Base-by-base conservation (phyloP, 2,113 vertebrate genomes). In the Triplophysa siluroides region DNA sequence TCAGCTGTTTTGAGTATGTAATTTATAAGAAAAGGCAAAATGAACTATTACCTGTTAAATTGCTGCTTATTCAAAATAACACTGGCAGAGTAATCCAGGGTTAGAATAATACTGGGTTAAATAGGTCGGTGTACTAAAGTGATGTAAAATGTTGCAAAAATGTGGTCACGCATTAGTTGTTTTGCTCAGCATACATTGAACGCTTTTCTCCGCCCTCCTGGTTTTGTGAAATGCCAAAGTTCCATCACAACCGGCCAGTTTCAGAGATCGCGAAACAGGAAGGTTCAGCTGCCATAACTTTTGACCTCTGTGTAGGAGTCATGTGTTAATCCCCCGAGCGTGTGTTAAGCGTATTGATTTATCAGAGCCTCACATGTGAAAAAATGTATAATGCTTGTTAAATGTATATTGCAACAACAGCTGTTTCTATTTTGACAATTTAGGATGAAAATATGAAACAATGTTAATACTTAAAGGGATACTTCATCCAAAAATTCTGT, bases 271-370 rank as follows among this genome's bases (percentile, higher is more conserved):
- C 16, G 12, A 69, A 72, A 21, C 23, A 45, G 72, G 70, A 75
- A 80, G 63, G 72, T 83, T 67, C 38, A 73, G 79, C 54, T 76
- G 21, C 33, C 56, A 2, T 69, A 52, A 78, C 64, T 65, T 67
- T 78, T 81, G 79, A 81, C 83, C 75, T 74, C 24, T 65, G 54
- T 64, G 33, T 60, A 2, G 14, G 33, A 78, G 26, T 64, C 50
- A 45, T 63, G 67, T 50, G 52, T 68, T 74, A 65, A 26, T 43
- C 62, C 68, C 68, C 38, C 71, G 33, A 33, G 52, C 72, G 54
- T 56, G 75, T 23, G 52, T 79, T 70, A 77, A 66, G 45, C 72
- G 77, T 45, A 78, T 72, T 67, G 75, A 76, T 72, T 77, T 67
- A 72, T 77, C 72, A 56, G 77, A 26, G 67, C 47, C 63, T 60